phyloP scores from a whole-genome alignment of 2,888 invertebrate genomes.

The Cryptophagus acutangulus region DNA sequence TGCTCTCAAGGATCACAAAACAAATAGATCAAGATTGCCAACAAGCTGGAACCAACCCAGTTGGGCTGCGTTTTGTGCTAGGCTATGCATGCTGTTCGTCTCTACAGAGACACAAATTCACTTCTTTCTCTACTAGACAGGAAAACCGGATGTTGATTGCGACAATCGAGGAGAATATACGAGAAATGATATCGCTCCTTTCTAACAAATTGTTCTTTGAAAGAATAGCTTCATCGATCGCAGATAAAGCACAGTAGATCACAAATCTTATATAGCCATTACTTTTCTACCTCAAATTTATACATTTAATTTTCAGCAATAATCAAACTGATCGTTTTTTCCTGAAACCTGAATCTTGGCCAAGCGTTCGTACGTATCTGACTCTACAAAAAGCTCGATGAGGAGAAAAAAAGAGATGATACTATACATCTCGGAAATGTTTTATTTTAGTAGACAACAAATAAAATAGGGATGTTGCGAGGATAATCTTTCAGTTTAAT shows the following conservation, averaged over 20 bases:
- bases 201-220: slow-evolving; percentile 41
- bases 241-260: slow-evolving; percentile 26
- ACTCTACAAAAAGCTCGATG: neutral
- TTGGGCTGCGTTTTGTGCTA: slow-evolving; percentile 38
- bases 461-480: slow-evolving; percentile 5
- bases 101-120: slow-evolving; percentile 38
- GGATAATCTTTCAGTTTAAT: slow-evolving; percentile 9
- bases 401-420: neutral
- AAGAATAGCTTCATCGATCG: slow-evolving; percentile 36
- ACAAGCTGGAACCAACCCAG: too few relatives aligned
- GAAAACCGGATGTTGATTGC: slow-evolving; percentile 49
- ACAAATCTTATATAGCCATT: neutral
- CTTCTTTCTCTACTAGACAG: slow-evolving; percentile 43
- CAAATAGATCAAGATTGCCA: slow-evolving; percentile 49
- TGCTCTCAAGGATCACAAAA: slow-evolving; percentile 45
- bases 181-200: slow-evolving; percentile 43
- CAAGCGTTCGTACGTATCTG: too few relatives aligned
- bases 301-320: neutral
- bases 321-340: neutral
- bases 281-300: neutral
- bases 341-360: too few relatives aligned
- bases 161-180: slow-evolving; percentile 44
- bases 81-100: slow-evolving; percentile 41
- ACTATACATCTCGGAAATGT: slow-evolving; percentile 3
- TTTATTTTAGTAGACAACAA: slow-evolving; percentile 2